These are phyloP conservation scores for Pontoporia blainvillei DNA, from an alignment of 2,113 vertebrate species.

Conservation along the genomic window DNA sequence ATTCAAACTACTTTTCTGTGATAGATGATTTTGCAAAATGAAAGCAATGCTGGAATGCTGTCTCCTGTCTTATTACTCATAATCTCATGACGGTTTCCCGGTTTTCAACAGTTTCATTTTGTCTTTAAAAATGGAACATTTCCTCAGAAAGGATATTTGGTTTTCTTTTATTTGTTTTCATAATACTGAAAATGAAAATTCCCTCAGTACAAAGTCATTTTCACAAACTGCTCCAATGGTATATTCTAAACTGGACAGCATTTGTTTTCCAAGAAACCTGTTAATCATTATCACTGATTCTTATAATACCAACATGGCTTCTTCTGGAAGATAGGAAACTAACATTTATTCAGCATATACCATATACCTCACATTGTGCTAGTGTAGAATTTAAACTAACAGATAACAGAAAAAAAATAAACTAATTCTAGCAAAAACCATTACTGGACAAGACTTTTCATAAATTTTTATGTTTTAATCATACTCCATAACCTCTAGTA, in stretches of 20 bases:
- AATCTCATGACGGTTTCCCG: not conserved
- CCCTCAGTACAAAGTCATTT: slow-evolving; percentile 25
- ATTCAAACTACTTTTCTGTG: slow-evolving; percentile 58
- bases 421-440: not conserved
- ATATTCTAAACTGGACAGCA: slow-evolving; percentile 14
- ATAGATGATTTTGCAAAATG: slow-evolving; percentile 57
- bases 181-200: slow-evolving; percentile 46
- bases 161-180: slow-evolving; percentile 55
- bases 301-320: not conserved
- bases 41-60: slow-evolving; percentile 44
- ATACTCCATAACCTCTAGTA: not conserved
- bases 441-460: not conserved
- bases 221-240: not conserved
- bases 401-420: not conserved
- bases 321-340: not conserved
- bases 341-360: not conserved
- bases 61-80: slow-evolving; percentile 50
- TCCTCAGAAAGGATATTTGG: slow-evolving; percentile 52
- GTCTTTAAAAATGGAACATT: slow-evolving; percentile 48
- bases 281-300: not conserved
- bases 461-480: not conserved
- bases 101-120: slow-evolving; percentile 32
- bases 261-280: not conserved
- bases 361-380: not conserved
- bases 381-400: not conserved